Percentiles rank a stretch among this genome's conserved stretches.
phyloP scores from a whole-genome alignment of 2,888 invertebrate species.

The Escarpia spicata region DNA sequence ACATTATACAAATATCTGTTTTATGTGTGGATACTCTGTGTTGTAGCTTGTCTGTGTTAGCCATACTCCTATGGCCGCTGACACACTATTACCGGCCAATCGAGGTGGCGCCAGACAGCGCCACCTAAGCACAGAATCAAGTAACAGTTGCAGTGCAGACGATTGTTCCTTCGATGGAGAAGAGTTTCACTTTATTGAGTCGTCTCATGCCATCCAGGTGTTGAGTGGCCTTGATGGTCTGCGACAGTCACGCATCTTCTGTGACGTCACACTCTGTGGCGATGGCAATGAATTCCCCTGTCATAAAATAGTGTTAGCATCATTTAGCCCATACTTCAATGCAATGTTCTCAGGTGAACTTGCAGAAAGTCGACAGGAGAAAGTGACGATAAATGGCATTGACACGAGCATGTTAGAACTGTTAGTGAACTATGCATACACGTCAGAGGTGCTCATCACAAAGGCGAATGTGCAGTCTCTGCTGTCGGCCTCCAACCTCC shows the following conservation, averaged over 20 bases:
- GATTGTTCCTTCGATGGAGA: conserved; percentile 24
- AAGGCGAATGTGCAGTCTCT: conserved; percentile 66
- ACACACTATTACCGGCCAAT: background rate
- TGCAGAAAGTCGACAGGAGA: conserved; percentile 64
- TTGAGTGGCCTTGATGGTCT: conserved; percentile 62
- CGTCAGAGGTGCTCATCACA: conserved; percentile 60
- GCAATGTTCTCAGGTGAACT: conserved; percentile 60
- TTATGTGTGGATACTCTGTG: background rate
- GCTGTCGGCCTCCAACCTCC: conserved; percentile 66
- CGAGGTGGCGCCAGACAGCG: background rate
- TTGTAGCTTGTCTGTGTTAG: background rate
- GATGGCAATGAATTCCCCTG: conserved; percentile 65
- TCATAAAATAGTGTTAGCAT: conserved; percentile 64
- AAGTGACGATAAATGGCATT: conserved; percentile 65
- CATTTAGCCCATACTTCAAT: conserved; percentile 63
- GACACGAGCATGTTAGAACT: conserved; percentile 64
- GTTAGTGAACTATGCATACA: conserved; percentile 67
- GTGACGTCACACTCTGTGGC: conserved; percentile 66
- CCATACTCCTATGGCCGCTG: background rate
- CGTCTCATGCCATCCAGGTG: conserved; percentile 61
- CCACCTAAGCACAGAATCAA: background rate
- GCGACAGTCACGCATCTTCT: conserved; percentile 61
- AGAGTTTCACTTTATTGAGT: conserved; percentile 56
- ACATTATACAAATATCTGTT: too few species aligned
- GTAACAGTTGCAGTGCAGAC: background rate